phyloP scores from a whole-genome alignment of 2,797 vertebrate species.

The Chloroceryle amazona region DNA sequence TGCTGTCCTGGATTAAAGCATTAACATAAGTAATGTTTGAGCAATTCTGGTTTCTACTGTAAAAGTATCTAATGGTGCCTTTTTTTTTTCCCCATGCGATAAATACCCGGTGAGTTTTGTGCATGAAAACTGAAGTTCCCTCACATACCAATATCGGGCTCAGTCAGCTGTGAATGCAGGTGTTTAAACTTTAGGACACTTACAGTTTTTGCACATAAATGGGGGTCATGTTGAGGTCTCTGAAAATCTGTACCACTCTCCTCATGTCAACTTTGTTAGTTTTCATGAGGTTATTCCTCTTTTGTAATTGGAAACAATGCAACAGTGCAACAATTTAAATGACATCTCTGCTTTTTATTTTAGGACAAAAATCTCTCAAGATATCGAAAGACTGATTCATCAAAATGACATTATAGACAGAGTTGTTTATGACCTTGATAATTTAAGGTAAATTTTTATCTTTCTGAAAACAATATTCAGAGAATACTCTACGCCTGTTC shows the following conservation, averaged over 20 bases:
- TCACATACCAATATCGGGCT: background rate
- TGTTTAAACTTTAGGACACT: background rate
- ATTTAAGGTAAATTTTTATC: constrained; percentile 85
- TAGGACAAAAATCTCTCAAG: constrained; percentile 97
- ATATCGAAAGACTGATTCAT: constrained; percentile 97
- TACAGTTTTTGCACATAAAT: background rate
- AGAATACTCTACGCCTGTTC: background rate
- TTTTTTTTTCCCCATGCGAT: background rate
- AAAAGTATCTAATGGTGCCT: background rate
- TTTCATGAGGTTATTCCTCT: background rate
- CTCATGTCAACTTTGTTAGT: background rate
- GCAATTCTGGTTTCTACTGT: background rate
- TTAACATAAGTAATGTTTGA: constrained; percentile 24
- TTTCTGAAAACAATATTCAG: background rate
- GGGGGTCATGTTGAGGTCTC: background rate
- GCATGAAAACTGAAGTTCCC: constrained; percentile 1
- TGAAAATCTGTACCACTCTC: background rate
- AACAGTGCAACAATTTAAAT: background rate
- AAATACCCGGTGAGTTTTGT: background rate
- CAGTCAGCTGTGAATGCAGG: background rate
- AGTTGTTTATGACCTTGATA: constrained; percentile 95
- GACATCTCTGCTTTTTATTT: constrained; percentile 65
- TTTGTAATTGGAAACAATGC: background rate
- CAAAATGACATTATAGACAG: constrained; percentile 94
- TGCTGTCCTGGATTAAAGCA: constrained; percentile 27